These are phyloP conservation scores for Listronotus oregonensis DNA, from an alignment of 1,140 invertebrate genomes.

Conservation along the genomic window DNA sequence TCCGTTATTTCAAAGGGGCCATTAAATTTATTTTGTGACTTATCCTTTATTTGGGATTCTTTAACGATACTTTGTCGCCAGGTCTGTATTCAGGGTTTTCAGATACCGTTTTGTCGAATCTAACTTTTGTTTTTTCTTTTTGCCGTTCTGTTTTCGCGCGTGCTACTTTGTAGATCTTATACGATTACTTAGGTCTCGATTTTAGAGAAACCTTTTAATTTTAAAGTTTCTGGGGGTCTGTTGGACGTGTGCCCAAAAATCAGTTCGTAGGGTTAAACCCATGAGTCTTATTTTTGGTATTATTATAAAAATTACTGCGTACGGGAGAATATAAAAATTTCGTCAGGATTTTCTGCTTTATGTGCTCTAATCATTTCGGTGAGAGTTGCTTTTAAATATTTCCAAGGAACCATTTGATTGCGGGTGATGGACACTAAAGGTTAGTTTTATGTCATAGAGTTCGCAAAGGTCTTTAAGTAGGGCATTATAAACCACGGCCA, in stretches of 20 bases:
- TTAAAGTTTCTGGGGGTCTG: too few relatives aligned
- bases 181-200: too few relatives aligned
- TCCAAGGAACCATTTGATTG: constrained; percentile 5
- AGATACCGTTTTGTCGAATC: too few relatives aligned
- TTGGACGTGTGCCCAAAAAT: too few relatives aligned
- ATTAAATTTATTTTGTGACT: background rate
- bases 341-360: too few relatives aligned
- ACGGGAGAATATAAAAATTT: background rate
- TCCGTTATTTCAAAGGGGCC: too few relatives aligned
- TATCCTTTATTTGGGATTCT: constrained; percentile 4
- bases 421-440: background rate
- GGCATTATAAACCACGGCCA: background rate
- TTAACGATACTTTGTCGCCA: constrained; percentile 3
- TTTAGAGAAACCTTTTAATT: too few relatives aligned
- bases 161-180: too few relatives aligned
- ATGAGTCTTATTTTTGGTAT: too few relatives aligned
- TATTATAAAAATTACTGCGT: background rate
- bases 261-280: too few relatives aligned
- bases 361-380: constrained; percentile 5
- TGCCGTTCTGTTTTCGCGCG: too few relatives aligned
- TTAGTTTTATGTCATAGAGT: constrained; percentile 5
- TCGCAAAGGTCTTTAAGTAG: constrained; percentile 1
- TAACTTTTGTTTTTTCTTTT: too few relatives aligned
- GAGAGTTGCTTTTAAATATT: background rate
- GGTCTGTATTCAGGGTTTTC: background rate